Evolutionary conservation across 2,797 vertebrate species (phyloP), one percentile per base, ranked within the genome.

Genomic region (Chiloscyllium punctatum): DNA sequence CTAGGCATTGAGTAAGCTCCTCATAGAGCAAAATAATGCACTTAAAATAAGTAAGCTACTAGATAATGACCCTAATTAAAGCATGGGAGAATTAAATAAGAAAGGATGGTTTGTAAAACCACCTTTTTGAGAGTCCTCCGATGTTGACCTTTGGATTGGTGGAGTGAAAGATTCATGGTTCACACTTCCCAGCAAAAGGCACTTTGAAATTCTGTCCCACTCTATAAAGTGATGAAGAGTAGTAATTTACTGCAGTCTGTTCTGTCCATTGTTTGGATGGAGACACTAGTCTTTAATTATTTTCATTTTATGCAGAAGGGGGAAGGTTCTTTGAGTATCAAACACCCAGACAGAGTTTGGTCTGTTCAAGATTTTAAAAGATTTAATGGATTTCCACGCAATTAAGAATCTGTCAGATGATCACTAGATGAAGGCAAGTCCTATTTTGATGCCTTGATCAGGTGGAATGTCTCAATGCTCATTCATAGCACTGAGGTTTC

Each of bases 21-120:
- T 69, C n/a, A 92, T 92, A 42, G 11, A 92, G 66, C 90, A 68
- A 69, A 69, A 92, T 69, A 92, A 69, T 69, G 23, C 62, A 92
- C 37, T 69, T 92, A 69, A 92, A 92, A 27, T 42, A 68, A 69
- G 62, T 69, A 68, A 92, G 90, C 23, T 62, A 42, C 90, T 25
- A 25, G 90, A 69, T 92, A 92, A 92, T 92, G n/a, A 92, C 66
- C 21, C 66, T 69, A 69, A 92, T 92, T 92, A 69, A 92, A 69
- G 90, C 62, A 69, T 69, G 18, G n/a, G n/a, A 69, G 90, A 69
- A 37, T 42, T 92, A 92, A 92, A 37, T 92, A 92, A 92, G 90
- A 68, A 92, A 66, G 90, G 90, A 92, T 92, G 62, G 66, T 69
- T 92, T 92, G 90, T 92, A 68, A 92, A 69, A 69, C 66, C 7